These are phyloP conservation scores for Pelagia noctiluca DNA, from an alignment of 30 jellyfish, hydroid and myxozoan genomes.

Conservation along the genomic window DNA sequence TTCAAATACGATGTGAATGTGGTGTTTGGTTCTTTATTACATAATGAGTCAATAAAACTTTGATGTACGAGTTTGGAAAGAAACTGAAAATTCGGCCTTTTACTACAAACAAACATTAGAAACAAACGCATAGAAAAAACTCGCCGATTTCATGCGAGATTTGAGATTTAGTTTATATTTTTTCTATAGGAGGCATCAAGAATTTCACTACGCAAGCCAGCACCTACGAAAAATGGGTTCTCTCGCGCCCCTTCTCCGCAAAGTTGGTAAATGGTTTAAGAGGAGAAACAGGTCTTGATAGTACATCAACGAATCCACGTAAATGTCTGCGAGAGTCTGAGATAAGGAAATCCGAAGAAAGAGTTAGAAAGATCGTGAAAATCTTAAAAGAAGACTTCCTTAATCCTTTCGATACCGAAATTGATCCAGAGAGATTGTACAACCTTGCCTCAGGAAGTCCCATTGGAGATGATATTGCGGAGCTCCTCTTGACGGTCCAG, in stretches of 20 bases:
- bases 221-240: conserved; percentile 59
- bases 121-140: too few species aligned
- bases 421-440: conserved; percentile 22
- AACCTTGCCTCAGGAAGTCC: conserved; percentile 54
- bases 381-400: conserved; percentile 17
- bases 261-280: conserved; percentile 33
- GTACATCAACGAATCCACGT: conserved; percentile 13
- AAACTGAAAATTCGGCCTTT: not conserved
- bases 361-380: not conserved
- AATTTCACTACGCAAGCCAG: conserved; percentile 23
- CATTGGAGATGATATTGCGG: conserved; percentile 2
- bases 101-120: too few species aligned
- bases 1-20: too few species aligned
- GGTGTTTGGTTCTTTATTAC: too few species aligned
- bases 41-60: too few species aligned
- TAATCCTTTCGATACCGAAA: conserved; percentile 18
- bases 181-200: conserved; percentile 49
- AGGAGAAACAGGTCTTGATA: not conserved
- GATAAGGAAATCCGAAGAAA: conserved; percentile 16
- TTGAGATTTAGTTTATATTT: too few species aligned
- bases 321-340: conserved; percentile 30
- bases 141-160: too few species aligned
- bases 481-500: conserved; percentile 2
- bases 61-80: not conserved
- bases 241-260: conserved; percentile 56